Conservation (phyloP, 1,140 invertebrate genomes). For the Aphidius gifuensis region DNA sequence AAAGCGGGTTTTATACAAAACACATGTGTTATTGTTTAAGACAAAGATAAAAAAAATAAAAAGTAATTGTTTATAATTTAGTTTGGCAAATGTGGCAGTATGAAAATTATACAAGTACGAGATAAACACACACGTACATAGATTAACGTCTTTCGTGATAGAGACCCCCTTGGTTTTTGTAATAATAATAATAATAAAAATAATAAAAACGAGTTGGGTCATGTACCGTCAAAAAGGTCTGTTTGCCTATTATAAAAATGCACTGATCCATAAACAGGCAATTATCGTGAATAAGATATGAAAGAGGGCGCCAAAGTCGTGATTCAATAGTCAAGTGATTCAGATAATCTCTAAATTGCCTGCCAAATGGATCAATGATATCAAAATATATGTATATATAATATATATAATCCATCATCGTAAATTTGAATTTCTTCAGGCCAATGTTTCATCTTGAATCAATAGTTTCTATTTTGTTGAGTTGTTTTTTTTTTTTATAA, state of each 20-base stretch:
- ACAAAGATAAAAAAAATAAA: too few species aligned
- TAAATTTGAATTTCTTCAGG: too few species aligned
- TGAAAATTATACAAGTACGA: conserved; percentile 9
- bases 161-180: not conserved
- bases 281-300: conserved; percentile 38
- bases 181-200: too few species aligned
- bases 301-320: conserved; percentile 48
- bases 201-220: conserved; percentile 1
- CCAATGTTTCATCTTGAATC: too few species aligned
- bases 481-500: too few species aligned
- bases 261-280: conserved; percentile 43
- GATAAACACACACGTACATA: not conserved
- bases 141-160: conserved; percentile 1
- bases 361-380: not conserved
- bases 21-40: too few species aligned
- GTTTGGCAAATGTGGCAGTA: too few species aligned
- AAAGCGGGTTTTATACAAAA: too few species aligned
- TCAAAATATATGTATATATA: too few species aligned
- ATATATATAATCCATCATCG: too few species aligned
- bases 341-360: conserved; percentile 54
- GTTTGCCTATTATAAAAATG: conserved; percentile 2
- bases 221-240: conserved; percentile 4
- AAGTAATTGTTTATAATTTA: too few species aligned
- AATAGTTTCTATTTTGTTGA: too few species aligned
- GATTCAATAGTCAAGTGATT: conserved; percentile 52